Evolutionary conservation across 2,797 vertebrate species (phyloP).

Genomic region (Sebastes vulpes): DNA sequence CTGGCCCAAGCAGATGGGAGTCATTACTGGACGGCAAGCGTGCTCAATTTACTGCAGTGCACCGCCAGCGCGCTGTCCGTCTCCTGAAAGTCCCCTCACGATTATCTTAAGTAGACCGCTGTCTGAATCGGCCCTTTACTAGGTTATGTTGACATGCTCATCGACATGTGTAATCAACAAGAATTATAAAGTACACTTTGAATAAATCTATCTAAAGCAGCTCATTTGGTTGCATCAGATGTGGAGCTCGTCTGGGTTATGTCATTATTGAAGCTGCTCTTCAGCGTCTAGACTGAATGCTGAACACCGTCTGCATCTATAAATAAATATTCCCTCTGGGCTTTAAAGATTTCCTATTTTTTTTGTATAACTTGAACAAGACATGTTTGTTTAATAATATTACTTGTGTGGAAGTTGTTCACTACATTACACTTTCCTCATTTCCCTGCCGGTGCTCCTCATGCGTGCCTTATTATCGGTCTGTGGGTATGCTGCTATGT

Average conservation of each 20-base stretch:
- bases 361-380: slow-evolving; percentile 19
- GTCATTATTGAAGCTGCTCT: slow-evolving; percentile 59
- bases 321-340: slow-evolving; percentile 62
- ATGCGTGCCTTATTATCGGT: slow-evolving; percentile 36
- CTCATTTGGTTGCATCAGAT: slow-evolving; percentile 51
- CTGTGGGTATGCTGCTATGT: slow-evolving; percentile 61
- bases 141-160: slow-evolving; percentile 49
- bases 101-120: slow-evolving; percentile 45
- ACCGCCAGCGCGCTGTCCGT: slow-evolving; percentile 53
- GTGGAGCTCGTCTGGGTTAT: slow-evolving; percentile 51
- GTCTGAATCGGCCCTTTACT: slow-evolving; percentile 33
- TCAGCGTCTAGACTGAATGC: slow-evolving; percentile 59
- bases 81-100: slow-evolving; percentile 25
- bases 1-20: slow-evolving; percentile 79
- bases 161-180: slow-evolving; percentile 44
- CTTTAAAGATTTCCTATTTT: slow-evolving; percentile 13
- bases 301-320: slow-evolving; percentile 65
- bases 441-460: slow-evolving; percentile 33
- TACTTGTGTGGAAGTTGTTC: slow-evolving; percentile 9
- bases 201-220: slow-evolving; percentile 37
- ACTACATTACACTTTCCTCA: slow-evolving; percentile 32
- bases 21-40: slow-evolving; percentile 79
- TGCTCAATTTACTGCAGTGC: slow-evolving; percentile 73
- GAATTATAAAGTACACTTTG: slow-evolving; percentile 28
- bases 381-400: slow-evolving; percentile 22